These are phyloP conservation scores for Camelus dromedarius DNA, from an alignment of 2,113 vertebrate species.

Conservation along the genomic window DNA sequence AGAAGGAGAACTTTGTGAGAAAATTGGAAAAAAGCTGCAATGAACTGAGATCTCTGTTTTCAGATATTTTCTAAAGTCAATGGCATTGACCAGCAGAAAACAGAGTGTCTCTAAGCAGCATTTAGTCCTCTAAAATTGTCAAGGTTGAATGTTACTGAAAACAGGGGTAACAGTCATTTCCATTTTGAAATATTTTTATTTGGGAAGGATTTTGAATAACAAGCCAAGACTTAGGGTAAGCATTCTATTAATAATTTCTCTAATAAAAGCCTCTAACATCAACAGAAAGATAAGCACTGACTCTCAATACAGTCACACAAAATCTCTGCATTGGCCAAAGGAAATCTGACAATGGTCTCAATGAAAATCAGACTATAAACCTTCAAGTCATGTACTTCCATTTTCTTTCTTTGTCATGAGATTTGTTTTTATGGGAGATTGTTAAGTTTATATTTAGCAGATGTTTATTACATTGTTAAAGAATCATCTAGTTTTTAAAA, in stretches of 20 bases:
- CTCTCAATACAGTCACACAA: neutral
- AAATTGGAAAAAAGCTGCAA: slow-evolving; percentile 55
- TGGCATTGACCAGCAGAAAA: slow-evolving; percentile 54
- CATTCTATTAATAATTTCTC: neutral
- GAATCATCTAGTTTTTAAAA: neutral
- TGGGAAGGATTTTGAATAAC: neutral
- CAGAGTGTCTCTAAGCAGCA: neutral
- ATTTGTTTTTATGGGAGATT: neutral
- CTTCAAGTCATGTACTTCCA: neutral
- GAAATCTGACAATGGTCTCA: neutral
- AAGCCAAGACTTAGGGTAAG: neutral
- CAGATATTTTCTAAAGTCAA: slow-evolving; percentile 51
- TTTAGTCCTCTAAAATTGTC: slow-evolving; percentile 16
- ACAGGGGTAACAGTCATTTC: neutral
- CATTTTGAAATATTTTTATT: neutral
- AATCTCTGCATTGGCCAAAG: neutral
- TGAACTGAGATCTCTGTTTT: slow-evolving; percentile 53
- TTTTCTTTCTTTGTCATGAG: neutral
- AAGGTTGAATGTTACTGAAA: slow-evolving; percentile 38
- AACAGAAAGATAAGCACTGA: neutral
- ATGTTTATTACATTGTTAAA: neutral
- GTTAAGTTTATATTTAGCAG: neutral
- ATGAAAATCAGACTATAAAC: neutral
- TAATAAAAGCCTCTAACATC: neutral
- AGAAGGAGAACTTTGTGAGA: slow-evolving; percentile 43